Evolutionary conservation across 2,113 vertebrate species (phyloP), one percentile per base, ranked within the genome.

Genomic region (Tragelaphus scriptus): DNA sequence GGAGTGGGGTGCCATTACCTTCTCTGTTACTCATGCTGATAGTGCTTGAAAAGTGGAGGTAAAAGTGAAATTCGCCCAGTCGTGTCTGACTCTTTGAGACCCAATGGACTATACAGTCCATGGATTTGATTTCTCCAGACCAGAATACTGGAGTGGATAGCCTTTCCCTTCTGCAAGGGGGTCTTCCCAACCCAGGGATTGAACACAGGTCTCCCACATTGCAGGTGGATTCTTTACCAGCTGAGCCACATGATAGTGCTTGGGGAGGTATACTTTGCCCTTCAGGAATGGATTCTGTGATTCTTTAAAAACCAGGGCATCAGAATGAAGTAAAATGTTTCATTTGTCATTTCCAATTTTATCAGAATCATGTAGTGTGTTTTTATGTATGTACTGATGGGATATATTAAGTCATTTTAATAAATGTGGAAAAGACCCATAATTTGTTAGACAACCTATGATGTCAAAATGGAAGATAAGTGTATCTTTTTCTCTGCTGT

Each of bases 71-170:
- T 19, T n/a, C 16, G 0, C 65, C 32, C 32, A 68, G 32, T 68
- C 0, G 4, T n/a, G 65, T 17, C 32, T 0, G 8, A 68, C 32
- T n/a, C 4, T 68, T n/a, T 68, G 32, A 0, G 1, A 68, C 32
- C 65, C 65, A 19, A 19, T 68, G 8, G 32, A n/a, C 16, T n/a
- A n/a, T n/a, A 19, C 65, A 68, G 63, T 19, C 32, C 65, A 68
- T 68, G 65, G 32, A 68, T n/a, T n/a, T 68, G 32, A 68, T n/a
- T n/a, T 68, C 32, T 68, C 32, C 65, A n/a, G 32, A 68, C 32
- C 32, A 68, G 32, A n/a, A 68, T n/a, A 68, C 32, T 68, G 65
- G 32, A 68, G 8, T 68, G 2, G 16, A 8, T 68, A n/a, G 65
- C 65, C 32, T 68, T 68, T 68, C 8, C 65, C 16, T 68, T 68